Base-by-base conservation (phyloP, 2,113 vertebrate species). In the Enhydra lutris region DNA sequence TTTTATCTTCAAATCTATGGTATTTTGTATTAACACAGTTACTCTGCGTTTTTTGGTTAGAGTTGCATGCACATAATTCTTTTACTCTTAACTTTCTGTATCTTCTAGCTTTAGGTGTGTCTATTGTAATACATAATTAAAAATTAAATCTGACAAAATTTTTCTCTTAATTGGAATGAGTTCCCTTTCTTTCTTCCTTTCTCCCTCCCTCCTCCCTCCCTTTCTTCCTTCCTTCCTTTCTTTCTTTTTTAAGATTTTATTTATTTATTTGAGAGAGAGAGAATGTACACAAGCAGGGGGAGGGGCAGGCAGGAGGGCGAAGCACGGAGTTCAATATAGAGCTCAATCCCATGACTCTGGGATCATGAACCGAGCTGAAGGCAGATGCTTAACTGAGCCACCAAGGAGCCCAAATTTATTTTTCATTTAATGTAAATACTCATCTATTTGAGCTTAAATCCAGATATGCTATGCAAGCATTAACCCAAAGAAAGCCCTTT, bases 401-500 rank as follows among this genome's bases (percentile, higher is more conserved):
- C 29, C 63, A 14, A 65, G 29, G 63, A 15, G 29, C 14, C 13
- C 63, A 65, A 63, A 29, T 34, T 52, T 96, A 18, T 74, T 89
- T 97, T 79, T 67, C 21, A 57, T 34, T 93, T 91, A 34, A 31
- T 83, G 14, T 96, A 81, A 95, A 80, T 50, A 74, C 63, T 81
- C 76, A 39, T n/a, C 26, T 88, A 36, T 14, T 55, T 86, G 55
- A 2, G 11, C 89, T 94, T 95, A 94, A 95, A 36, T 93, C 14
- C 21, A 80, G 18, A 17, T 87, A 85, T 57, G 42, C 3, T 18
- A 7, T 57, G 21, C 4, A 74, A 65, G 17, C 21, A 83, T 79
- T 92, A 52, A 87, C 14, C 4, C 23, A 55, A 79, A 94, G 52
- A 50, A 87, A 93, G 31, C 18, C 8, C 34, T 91, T 52, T 47